Base-by-base conservation (phyloP, 2,113 vertebrate species). In the Protobothrops mucrosquamatus region DNA sequence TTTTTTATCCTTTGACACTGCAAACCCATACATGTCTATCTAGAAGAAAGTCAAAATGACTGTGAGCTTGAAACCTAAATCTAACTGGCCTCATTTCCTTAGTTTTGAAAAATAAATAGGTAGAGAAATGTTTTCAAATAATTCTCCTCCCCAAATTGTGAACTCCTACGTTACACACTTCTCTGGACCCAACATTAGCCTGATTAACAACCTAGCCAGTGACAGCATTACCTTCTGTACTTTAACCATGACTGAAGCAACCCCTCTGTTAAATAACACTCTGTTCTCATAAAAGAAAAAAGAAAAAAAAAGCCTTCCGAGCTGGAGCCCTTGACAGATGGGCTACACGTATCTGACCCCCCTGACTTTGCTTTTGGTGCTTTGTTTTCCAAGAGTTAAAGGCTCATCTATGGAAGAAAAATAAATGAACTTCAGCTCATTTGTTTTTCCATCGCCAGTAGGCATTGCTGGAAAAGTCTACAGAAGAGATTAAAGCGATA, bases 381-480 rank as follows among this genome's bases (percentile, higher is more conserved):
- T 89, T 88, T 23, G 0, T 93, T 94, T 94, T 94, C 94, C 93
- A 94, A 95, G 85, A 94, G 87, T 90, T 94, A 93, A 92, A 95
- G 48, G 87, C 52, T 91, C 92, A 29, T 55, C 91, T 91, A 91
- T 86, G 93, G 94, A 91, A 94, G 96, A 94, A 97, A 97, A 97
- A 94, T 93, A 94, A 93, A 96, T 96, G 93, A 93, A 94, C 92
- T 94, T 89, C 23, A 95, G 93, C 93, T 96, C 93, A 95, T 95
- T 96, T 87, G 54, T 95, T 97, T 97, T 96, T 97, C 96, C 96
- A 94, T 93, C 43, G 94, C 96, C 93, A 81, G 92, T 91, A 92
- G 95, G 95, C 95, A 96, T 4, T 39, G 87, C 93, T 97, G 94
- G 94, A 90, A 96, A 95, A 96, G 92, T 52, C 7, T 94, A 26